Conservation (phyloP, 2,113 vertebrate species). For the Cygnus atratus region DNA sequence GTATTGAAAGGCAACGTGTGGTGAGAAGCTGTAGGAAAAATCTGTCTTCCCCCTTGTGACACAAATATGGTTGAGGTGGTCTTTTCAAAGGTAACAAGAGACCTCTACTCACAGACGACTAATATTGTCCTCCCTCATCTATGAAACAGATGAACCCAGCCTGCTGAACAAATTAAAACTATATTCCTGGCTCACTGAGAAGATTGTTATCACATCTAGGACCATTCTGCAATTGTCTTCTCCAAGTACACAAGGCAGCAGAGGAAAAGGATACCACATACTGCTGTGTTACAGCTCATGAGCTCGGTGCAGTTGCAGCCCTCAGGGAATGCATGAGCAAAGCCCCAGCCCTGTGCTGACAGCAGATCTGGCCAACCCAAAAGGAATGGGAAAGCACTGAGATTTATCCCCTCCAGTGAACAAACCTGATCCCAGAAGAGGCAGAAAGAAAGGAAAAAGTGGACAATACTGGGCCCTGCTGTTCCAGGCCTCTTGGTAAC, state of each 20-base stretch:
- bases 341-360: neutral
- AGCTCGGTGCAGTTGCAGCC: neutral
- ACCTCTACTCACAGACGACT: neutral
- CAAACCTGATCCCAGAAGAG: neutral
- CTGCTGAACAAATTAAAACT: neutral
- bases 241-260: neutral
- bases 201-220: neutral
- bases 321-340: fast-evolving
- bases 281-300: neutral
- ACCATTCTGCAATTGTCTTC: neutral
- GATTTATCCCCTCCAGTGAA: neutral
- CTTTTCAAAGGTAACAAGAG: neutral
- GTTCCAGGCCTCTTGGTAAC: neutral
- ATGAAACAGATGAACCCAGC: neutral
- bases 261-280: neutral
- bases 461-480: neutral
- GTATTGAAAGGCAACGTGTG: fast-evolving
- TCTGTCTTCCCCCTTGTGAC: neutral
- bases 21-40: neutral
- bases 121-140: neutral
- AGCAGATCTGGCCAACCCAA: neutral
- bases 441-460: neutral
- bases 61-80: neutral
- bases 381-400: neutral
- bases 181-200: neutral